Evolutionary conservation across 2,888 invertebrate genomes (phyloP), one percentile per base, ranked within the genome.

Genomic region (Therioaphis trifolii): DNA sequence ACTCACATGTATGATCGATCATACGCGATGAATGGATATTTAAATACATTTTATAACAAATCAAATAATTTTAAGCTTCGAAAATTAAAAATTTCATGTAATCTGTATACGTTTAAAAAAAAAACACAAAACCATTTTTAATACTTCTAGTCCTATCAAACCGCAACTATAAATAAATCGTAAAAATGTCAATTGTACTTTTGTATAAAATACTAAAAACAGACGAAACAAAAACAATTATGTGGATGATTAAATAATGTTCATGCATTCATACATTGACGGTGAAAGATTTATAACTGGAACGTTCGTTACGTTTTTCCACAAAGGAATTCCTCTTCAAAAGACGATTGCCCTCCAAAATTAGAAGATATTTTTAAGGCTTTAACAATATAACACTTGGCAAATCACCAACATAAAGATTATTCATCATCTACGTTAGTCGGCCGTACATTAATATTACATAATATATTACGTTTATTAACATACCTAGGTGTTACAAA

Each of bases 301-400:
- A 72, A 72, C 29, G 9, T 72, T 72, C 29, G 11, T 72, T 35
- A 52, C 7, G 9, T 27, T 69, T 46, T 12, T 49, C 27, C 11
- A 4, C 24, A 29, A 27, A 27, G 5, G 18, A 63, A 29, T 29
- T 27, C 24, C 11, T 27, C 18, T 18, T 12, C n/a, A n/a, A 21
- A 15, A 68, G 24, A 52, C 29, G 2, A 35, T 11, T 18, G 35
- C 7, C 9, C 9, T 72, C 35, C 72, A n/a, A 24, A 72, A 29
- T 72, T 29, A 72, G n/a, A 72, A 52, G n/a, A 72, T 52, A 72
- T 72, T 72, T 52, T 14, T 15, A 14, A 29, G n/a, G 27, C 72
- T n/a, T 35, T 35, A 21, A 55, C 35, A 35, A 35, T 35, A 35
- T 35, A 5, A 35, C 52, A 35, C 14, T 55, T 72, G 72, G 72